Evolutionary conservation across 1,140 invertebrate species (phyloP).

Genomic region (Neuroterus valhalla): DNA sequence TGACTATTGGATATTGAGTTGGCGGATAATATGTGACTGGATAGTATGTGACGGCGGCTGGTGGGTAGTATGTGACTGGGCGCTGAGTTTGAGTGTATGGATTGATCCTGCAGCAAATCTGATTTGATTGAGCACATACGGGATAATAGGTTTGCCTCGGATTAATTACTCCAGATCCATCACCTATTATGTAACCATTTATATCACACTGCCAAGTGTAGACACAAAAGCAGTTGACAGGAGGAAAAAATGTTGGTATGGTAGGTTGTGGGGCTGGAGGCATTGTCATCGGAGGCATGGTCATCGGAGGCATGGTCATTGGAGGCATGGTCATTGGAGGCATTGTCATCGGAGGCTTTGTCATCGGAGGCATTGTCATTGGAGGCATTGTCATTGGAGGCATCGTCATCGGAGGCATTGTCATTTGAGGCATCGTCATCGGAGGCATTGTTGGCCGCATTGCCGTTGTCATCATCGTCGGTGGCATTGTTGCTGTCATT

Average conservation of each 20-base stretch:
- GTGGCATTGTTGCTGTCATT: conserved; percentile 5
- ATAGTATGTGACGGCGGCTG: too few species aligned
- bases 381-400: conserved; percentile 38
- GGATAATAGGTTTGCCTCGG: conserved; percentile 53
- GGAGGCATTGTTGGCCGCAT: conserved; percentile 25
- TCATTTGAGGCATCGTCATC: conserved; percentile 25
- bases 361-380: conserved; percentile 37
- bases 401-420: conserved; percentile 41
- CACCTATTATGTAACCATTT: conserved; percentile 39
- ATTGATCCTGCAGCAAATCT: conserved; percentile 50
- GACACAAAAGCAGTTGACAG: conserved; percentile 66
- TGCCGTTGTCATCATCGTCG: conserved; percentile 14
- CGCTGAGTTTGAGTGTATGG: not conserved
- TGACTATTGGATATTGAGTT: not conserved
- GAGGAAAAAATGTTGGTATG: conserved; percentile 1
- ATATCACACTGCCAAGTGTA: conserved; percentile 70
- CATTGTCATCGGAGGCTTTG: conserved; percentile 34
- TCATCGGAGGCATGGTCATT: conserved; percentile 34
- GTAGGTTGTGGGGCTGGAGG: conserved; percentile 31
- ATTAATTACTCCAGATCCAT: conserved; percentile 60
- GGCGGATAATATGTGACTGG: not conserved
- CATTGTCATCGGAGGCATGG: not conserved
- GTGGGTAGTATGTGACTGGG: too few species aligned
- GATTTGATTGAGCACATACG: conserved; percentile 37
- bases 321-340: conserved; percentile 38